Evolutionary conservation across 2,888 invertebrate genomes (phyloP), one percentile per base, ranked within the genome.

Genomic region (Hanleya hanleyi): DNA sequence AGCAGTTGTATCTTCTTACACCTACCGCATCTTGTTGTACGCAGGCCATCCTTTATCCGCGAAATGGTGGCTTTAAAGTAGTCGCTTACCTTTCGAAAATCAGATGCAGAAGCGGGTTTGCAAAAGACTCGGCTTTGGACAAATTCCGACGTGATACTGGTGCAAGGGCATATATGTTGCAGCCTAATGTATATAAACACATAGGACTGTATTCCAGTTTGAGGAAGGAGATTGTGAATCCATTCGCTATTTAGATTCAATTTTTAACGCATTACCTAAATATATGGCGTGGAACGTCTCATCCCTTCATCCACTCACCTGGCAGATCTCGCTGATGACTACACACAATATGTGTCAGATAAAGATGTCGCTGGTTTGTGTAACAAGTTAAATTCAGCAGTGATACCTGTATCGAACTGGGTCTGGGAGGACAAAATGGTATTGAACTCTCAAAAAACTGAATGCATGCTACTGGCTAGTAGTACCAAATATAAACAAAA

Each of bases 11-110:
- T 76, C 82, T 82, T 62, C 74, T 86, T 4, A 81, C 83, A 0
- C 83, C 83, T 3, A 84, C 88, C 0, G 88, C 89, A 3, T 82
- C 86, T 26, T 89, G 89, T 69, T 89, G 89, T 68, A 88, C 88
- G 1, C 89, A 88, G 0, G 89, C 89, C 18, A 84, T 87, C 76
- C 69, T 89, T 26, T 89, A 84, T 73, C 83, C 87, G 7, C 71
- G 75, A 15, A 35, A 73, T 22, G 83, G 83, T 1, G 85, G 82
- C 12, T 26, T 35, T 6, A 50, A 65, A 7, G 77, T 88, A 6
- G 69, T 83, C 3, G 68, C 74, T 1, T 84, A 83, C 70, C 74
- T 90, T 26, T 76, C 78, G 37, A 70, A 74, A 6, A 79, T 82
- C 2, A 70, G 50, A 22, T 88, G 88, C 65, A 77, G 74, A 18